phyloP scores from a whole-genome alignment of 2,113 vertebrate species.

The Limnothrissa miodon region DNA sequence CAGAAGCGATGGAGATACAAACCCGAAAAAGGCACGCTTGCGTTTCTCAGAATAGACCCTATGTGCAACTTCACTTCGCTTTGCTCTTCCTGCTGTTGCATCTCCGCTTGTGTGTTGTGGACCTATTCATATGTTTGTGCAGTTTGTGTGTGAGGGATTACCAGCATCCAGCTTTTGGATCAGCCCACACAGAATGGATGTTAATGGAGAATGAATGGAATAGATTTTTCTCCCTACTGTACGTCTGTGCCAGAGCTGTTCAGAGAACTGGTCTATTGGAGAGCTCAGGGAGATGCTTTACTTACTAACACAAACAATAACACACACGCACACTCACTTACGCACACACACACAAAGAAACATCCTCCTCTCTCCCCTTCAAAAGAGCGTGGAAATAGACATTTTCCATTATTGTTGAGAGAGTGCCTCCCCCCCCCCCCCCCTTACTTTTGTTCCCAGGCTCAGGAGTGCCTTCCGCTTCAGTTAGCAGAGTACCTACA shows the following conservation, averaged over 20 bases:
- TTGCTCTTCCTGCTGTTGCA: background rate
- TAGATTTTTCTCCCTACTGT: background rate
- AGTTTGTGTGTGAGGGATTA: background rate
- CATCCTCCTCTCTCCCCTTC: background rate
- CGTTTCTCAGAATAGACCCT: background rate
- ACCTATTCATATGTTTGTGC: background rate
- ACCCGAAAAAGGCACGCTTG: too few species aligned
- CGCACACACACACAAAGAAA: background rate
- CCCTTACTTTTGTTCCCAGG: slow-evolving; percentile 54
- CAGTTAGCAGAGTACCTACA: slow-evolving; percentile 41
- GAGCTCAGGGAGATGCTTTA: background rate
- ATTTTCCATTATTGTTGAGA: slow-evolving; percentile 37
- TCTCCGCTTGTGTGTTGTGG: background rate
- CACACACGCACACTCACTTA: background rate
- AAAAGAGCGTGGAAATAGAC: slow-evolving; percentile 9
- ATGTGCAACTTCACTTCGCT: background rate
- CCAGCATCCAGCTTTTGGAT: background rate
- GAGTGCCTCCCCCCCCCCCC: background rate
- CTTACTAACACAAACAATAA: background rate
- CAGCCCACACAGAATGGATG: background rate
- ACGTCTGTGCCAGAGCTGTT: background rate
- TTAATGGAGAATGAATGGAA: background rate
- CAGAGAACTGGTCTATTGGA: background rate
- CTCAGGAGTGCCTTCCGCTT: slow-evolving; percentile 43
- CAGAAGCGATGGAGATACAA: too few species aligned